Percentiles rank a stretch among this genome's conserved stretches.
Conservation (phyloP, 2,113 vertebrate genomes). For the Nothocercus nigrocapillus region DNA sequence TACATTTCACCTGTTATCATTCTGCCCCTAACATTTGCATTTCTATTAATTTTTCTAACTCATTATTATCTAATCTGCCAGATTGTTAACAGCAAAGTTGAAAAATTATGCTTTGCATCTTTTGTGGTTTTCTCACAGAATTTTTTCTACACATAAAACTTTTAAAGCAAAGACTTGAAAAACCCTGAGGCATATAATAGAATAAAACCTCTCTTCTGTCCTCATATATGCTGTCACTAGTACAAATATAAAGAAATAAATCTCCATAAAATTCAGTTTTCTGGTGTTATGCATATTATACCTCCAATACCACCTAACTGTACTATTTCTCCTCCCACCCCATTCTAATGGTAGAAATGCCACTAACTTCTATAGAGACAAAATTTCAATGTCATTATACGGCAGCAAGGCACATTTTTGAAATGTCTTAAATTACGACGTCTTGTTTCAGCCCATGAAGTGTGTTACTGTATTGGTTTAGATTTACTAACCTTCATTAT, state of each 20-base stretch:
- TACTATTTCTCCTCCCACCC: background rate
- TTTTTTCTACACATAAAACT: background rate
- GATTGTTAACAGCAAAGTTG: background rate
- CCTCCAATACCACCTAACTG: background rate
- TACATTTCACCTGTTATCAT: background rate
- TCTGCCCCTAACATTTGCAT: background rate
- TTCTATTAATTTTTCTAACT: background rate
- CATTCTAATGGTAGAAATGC: background rate
- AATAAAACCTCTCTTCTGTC: background rate
- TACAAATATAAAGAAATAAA: background rate
- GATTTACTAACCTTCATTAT: background rate
- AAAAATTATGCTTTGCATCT: background rate
- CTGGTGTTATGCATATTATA: background rate
- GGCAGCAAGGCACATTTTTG: background rate
- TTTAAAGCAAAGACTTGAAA: background rate
- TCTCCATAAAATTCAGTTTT: background rate
- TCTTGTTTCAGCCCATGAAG: background rate
- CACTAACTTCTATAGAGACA: background rate
- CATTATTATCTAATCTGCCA: background rate
- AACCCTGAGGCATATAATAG: rapidly evolving
- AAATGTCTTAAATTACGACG: background rate
- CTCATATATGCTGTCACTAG: background rate
- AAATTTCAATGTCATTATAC: background rate
- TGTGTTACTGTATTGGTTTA: background rate
- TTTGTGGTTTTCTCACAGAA: background rate